Conservation (phyloP, 2,113 vertebrate species). For the Pteronura brasiliensis region DNA sequence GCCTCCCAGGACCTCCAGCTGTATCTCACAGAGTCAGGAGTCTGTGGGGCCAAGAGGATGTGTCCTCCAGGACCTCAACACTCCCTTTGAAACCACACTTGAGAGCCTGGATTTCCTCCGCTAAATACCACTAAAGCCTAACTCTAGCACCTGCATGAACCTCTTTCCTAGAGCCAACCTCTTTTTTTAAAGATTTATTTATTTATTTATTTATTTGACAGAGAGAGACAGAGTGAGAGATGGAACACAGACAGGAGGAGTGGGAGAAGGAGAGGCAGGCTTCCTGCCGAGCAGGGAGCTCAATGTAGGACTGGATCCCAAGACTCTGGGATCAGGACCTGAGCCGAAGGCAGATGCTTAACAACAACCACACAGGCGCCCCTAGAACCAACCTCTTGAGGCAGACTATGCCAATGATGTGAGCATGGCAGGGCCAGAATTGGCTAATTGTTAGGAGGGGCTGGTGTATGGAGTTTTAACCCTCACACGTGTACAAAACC, state of each 20-base stretch:
- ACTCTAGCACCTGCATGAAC: neutral
- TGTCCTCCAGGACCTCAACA: too few relatives aligned
- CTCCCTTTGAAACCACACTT: too few relatives aligned
- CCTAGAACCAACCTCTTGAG: neutral
- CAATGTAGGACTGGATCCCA: too few relatives aligned
- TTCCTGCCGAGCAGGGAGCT: too few relatives aligned
- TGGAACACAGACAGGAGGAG: too few relatives aligned
- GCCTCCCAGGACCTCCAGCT: neutral
- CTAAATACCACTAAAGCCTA: neutral
- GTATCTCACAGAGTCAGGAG: neutral
- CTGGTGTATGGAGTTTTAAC: neutral
- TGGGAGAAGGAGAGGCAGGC: too few relatives aligned
- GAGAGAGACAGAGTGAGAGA: too few relatives aligned
- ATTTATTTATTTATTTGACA: too few relatives aligned
- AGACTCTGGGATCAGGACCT: too few relatives aligned
- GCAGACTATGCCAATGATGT: accelerated
- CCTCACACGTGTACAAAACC: accelerated
- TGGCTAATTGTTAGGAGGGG: accelerated
- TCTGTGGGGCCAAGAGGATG: too few relatives aligned
- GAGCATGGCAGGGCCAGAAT: neutral
- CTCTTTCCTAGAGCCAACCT: neutral
- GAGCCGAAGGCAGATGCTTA: too few relatives aligned
- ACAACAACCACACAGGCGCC: neutral
- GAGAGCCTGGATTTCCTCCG: neutral
- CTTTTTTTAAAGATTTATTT: too few relatives aligned